These are phyloP conservation scores for Alviniconcha strummeri DNA, from an alignment of 2,888 invertebrate genomes.

Conservation along the genomic window DNA sequence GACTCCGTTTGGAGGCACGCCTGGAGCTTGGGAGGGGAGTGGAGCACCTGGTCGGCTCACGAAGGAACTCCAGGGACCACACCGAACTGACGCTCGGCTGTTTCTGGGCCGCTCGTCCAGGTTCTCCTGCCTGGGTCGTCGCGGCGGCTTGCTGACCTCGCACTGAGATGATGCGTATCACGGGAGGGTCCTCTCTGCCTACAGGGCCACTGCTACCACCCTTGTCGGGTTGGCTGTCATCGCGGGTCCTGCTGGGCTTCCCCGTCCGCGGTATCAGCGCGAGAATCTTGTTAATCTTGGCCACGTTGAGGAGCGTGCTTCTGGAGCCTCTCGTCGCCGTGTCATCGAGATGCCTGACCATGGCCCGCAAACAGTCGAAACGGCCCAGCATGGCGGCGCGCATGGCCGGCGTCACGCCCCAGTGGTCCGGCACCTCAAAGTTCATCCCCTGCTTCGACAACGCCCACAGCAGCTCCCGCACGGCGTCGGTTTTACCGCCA, in stretches of 20 bases:
- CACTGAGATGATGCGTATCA: neutral
- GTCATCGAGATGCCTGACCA: conserved; percentile 8
- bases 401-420: conserved; percentile 20
- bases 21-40: neutral
- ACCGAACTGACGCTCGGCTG: neutral
- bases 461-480: neutral
- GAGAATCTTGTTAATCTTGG: conserved; percentile 8
- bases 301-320: conserved; percentile 7
- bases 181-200: neutral
- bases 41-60: conserved; percentile 3
- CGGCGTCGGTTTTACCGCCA: neutral
- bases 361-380: neutral
- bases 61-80: neutral
- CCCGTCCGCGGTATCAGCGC: neutral
- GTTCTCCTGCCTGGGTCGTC: no score
- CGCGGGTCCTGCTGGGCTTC: neutral
- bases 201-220: no score
- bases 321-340: neutral
- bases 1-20: neutral
- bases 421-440: conserved; percentile 13
- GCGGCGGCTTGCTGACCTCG: neutral
- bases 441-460: neutral
- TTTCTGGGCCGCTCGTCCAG: neutral
- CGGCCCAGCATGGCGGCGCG: conserved; percentile 15
- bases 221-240: neutral